Percentiles rank a stretch among this genome's conserved stretches.
phyloP scores from a whole-genome alignment of 2,113 vertebrate genomes.

The Melierax canorus region DNA sequence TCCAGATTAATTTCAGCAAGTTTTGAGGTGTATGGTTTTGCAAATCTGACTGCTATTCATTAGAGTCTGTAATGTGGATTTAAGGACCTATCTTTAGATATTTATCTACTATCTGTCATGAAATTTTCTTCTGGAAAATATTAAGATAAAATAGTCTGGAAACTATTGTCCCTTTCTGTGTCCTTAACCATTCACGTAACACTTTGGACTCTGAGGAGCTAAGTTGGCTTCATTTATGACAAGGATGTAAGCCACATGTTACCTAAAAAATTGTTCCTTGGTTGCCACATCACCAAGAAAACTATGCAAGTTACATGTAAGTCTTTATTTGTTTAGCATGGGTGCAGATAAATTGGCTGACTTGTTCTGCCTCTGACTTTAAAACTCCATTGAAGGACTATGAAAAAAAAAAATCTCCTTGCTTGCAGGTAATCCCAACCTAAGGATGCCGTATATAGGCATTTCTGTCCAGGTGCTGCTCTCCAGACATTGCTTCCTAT shows the following conservation, averaged over 20 bases:
- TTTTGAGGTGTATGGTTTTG: background rate
- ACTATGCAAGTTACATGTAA: background rate
- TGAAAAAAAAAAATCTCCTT: background rate
- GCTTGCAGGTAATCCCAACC: background rate
- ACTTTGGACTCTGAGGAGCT: background rate
- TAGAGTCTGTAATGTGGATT: background rate
- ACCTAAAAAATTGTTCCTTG: background rate
- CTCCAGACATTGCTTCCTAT: background rate
- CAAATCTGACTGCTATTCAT: background rate
- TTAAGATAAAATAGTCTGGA: background rate
- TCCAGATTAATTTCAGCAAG: background rate
- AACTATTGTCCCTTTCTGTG: background rate
- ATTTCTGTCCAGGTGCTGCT: background rate
- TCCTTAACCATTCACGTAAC: background rate
- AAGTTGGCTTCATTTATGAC: background rate
- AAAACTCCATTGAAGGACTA: background rate
- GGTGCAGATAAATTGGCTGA: background rate
- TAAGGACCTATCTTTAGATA: background rate
- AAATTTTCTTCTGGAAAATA: background rate
- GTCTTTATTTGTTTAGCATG: background rate
- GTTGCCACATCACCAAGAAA: background rate
- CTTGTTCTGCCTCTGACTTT: background rate
- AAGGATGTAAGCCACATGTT: background rate
- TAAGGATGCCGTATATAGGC: background rate
- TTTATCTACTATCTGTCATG: background rate